Base-by-base conservation (phyloP, 2,888 invertebrate genomes). In the Cataglyphis livida region DNA sequence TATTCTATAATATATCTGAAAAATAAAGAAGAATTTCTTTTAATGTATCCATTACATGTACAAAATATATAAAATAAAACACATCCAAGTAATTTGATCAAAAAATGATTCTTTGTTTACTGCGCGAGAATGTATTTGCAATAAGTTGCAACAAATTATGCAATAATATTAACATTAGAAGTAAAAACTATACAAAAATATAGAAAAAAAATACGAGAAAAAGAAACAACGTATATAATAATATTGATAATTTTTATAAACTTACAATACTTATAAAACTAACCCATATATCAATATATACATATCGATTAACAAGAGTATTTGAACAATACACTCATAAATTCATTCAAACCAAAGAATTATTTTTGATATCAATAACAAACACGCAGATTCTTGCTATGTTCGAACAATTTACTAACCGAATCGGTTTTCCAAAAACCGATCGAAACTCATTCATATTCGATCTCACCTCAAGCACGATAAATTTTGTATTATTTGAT, bases 161-260 rank as follows among this genome's bases (percentile, higher is more conserved):
- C n/a, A 18, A 5, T 48, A 18, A n/a, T 7, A 48, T 51, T 51
- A n/a, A 51, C 18, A 5, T 44, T 5, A 54, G n/a, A 10, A 21
- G 4, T 25, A 21, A 57, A 57, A 70, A 6, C 0, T 18, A 54
- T 18, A 21, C 10, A 57, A 9, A 71, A 70, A 71, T 57, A 15
- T 68, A 21, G 21, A 21, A 51, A 57, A 18, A 71, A 18, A 71
- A n/a, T 21, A 21, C 1, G 0, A 54, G 15, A 15, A 0, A 9
- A 25, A 1, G 0, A 5, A 12, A 12, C 9, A n/a, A 25, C 5
- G n/a, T 44, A n/a, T 7, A 48, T 44, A 44, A 44, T 44, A 44
- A 15, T 15, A 70, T 51, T 44, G 21, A 41, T 48, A 54, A 21
- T 35, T 71, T 18, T 54, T 38, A 71, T 18, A 71, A 70, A 70